phyloP scores from a whole-genome alignment of 2,797 vertebrate species.

The Ptychadena robeensis region DNA sequence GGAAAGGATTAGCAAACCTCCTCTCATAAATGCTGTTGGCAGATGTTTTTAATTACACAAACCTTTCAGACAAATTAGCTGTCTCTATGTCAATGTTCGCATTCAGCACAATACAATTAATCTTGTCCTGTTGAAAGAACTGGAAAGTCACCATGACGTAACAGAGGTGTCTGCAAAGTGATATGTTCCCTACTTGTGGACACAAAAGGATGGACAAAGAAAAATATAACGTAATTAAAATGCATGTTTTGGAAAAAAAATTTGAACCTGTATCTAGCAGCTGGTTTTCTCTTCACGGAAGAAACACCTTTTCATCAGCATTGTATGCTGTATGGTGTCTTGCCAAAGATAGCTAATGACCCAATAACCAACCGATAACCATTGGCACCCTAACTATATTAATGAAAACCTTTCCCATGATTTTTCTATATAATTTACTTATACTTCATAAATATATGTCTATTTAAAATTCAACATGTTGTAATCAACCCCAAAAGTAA shows the following conservation, averaged over 20 bases:
- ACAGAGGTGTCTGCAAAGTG: slow-evolving; percentile 3
- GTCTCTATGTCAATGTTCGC: slow-evolving; percentile 40
- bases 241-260: neutral
- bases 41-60: slow-evolving; percentile 48
- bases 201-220: neutral
- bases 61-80: slow-evolving; percentile 47
- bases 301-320: neutral
- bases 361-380: no score
- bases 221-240: neutral
- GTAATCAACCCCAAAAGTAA: no score
- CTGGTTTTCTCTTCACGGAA: no score
- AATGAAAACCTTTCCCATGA: no score
- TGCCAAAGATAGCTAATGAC: no score
- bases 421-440: no score
- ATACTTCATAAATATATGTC: no score
- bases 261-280: neutral
- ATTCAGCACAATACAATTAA: slow-evolving; percentile 46
- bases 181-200: neutral
- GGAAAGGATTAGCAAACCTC: slow-evolving; percentile 22
- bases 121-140: slow-evolving; percentile 12
- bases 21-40: slow-evolving; percentile 19
- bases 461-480: no score
- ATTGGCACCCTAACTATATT: no score
- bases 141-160: slow-evolving; percentile 11
- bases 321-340: neutral